phyloP scores from a whole-genome alignment of 2,113 vertebrate species.

The Pachypanchax playfairii region DNA sequence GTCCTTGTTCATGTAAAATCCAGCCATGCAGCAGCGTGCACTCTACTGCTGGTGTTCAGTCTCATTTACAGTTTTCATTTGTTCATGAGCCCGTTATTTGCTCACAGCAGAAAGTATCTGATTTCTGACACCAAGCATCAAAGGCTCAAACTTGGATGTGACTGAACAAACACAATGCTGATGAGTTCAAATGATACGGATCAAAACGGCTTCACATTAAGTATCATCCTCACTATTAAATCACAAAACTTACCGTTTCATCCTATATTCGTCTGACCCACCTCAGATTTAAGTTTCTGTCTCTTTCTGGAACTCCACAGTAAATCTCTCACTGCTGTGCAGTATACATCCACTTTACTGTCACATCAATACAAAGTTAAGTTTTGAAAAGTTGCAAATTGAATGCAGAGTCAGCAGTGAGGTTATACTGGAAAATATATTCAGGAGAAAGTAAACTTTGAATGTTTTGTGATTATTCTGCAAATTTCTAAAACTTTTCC shows the following conservation, averaged over 20 bases:
- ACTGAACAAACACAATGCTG: too few species aligned
- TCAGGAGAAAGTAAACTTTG: not conserved
- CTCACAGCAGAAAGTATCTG: too few species aligned
- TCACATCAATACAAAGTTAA: not conserved
- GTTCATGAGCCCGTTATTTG: too few species aligned
- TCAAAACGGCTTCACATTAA: not conserved
- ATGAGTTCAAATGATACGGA: not conserved
- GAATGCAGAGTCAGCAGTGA: not conserved
- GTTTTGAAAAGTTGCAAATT: not conserved
- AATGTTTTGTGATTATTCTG: constrained; percentile 7
- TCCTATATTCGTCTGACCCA: constrained; percentile 24
- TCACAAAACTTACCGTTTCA: constrained; percentile 46
- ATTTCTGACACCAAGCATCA: too few species aligned
- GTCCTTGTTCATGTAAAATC: too few species aligned
- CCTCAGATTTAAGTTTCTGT: not conserved
- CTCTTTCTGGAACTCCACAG: not conserved
- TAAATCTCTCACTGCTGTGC: not conserved
- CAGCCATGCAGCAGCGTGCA: too few species aligned
- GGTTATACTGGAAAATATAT: not conserved
- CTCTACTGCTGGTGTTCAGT: too few species aligned
- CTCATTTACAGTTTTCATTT: too few species aligned
- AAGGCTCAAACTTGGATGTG: too few species aligned
- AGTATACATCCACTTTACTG: constrained; percentile 1
- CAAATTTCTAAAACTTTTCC: not conserved
- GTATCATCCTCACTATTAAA: constrained; percentile 33